Conservation (phyloP, 2,113 vertebrate genomes). For the Pholis gunnellus region DNA sequence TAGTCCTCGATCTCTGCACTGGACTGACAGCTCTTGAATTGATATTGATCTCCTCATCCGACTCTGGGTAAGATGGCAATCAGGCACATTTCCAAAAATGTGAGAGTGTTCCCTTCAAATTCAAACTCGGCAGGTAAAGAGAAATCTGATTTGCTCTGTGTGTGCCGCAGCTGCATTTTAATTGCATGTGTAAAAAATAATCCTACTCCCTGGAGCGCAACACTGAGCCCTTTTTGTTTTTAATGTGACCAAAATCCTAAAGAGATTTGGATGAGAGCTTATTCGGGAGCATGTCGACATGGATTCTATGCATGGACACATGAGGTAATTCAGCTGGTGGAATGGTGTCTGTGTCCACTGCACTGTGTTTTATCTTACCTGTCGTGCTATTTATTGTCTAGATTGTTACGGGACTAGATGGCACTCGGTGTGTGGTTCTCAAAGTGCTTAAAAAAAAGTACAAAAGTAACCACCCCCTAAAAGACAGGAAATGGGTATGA, state of each 20-base stretch:
- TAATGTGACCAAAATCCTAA: neutral
- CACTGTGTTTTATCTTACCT: neutral
- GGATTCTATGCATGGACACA: neutral
- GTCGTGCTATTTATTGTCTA: too few relatives aligned
- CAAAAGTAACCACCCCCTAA: neutral
- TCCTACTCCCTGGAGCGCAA: neutral
- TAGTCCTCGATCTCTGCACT: neutral
- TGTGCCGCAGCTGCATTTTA: neutral
- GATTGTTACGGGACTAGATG: too few relatives aligned
- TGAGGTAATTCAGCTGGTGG: neutral
- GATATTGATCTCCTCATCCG: constrained; percentile 16
- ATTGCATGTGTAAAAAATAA: constrained; percentile 5
- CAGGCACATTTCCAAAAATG: neutral
- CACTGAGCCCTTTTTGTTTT: neutral
- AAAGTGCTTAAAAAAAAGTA: too few relatives aligned
- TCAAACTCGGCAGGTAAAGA: neutral
- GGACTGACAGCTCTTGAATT: neutral
- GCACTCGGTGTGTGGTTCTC: too few relatives aligned
- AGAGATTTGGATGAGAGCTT: neutral
- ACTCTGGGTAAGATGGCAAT: neutral
- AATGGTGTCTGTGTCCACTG: neutral
- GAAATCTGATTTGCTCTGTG: neutral
- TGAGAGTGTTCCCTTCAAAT: constrained; percentile 5
- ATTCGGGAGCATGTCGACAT: neutral
- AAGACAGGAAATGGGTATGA: neutral